A percentile compares a stretch with the other conserved stretches of the same genome.
Conservation (phyloP, 2,888 invertebrate species). For the Tenthredo amoena region DNA sequence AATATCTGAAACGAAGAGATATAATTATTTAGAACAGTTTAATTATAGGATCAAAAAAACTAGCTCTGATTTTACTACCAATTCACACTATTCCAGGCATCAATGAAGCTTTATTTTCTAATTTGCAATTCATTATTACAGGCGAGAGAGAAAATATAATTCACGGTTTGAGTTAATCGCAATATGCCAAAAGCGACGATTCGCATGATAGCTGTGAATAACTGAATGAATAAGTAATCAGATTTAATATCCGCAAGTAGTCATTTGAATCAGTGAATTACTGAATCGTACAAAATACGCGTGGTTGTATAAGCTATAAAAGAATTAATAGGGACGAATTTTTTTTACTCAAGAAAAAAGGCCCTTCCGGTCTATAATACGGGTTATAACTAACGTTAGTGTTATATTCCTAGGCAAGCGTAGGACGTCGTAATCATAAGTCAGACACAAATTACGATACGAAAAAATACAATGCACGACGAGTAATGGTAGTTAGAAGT, state of each 20-base stretch:
- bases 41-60: not conserved
- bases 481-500: conserved; percentile 19
- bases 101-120: not conserved
- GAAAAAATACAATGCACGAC: not conserved
- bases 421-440: not conserved
- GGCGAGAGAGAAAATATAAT: not conserved
- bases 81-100: not conserved
- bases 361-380: not conserved
- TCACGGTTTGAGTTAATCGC: not conserved
- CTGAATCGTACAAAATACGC: not conserved
- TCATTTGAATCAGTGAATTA: conserved; percentile 15
- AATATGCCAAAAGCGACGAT: not conserved
- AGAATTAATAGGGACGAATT: not conserved
- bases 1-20: not conserved
- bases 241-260: not conserved
- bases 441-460: not conserved
- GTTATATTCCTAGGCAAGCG: not conserved
- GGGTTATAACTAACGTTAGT: not conserved
- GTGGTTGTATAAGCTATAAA: not conserved
- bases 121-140: not conserved
- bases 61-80: not conserved
- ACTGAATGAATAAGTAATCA: not conserved
- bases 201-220: not conserved
- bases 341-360: not conserved
- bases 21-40: conserved; percentile 32